Percentiles rank a stretch among this genome's conserved stretches.
Evolutionary conservation across 2,888 invertebrate species (phyloP).

Genomic region (Athalia rosae): DNA sequence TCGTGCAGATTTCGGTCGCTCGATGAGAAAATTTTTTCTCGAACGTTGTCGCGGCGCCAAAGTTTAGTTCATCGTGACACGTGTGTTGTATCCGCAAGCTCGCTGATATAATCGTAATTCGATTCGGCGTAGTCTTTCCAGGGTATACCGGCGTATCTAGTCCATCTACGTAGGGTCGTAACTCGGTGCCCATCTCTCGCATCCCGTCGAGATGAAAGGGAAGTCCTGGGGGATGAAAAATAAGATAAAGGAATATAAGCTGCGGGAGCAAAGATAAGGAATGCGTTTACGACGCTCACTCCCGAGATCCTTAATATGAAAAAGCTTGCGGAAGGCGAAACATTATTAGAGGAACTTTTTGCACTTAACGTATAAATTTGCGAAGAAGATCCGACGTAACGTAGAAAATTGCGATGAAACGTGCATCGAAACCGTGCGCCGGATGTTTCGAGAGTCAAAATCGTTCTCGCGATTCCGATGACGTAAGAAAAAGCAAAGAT

Average conservation of each 20-base stretch:
- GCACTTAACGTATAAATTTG: too few species aligned
- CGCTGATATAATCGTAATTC: not conserved
- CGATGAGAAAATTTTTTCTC: not conserved
- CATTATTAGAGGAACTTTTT: conserved; percentile 1
- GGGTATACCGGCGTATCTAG: not conserved
- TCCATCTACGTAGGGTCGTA: too few species aligned
- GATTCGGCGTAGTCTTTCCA: too few species aligned
- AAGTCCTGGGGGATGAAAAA: not conserved
- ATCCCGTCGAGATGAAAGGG: too few species aligned
- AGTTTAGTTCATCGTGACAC: not conserved
- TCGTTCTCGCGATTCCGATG: not conserved
- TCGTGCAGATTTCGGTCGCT: not conserved
- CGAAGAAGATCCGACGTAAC: not conserved
- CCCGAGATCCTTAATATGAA: not conserved
- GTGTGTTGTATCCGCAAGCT: not conserved
- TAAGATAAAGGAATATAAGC: not conserved
- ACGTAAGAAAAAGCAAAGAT: not conserved
- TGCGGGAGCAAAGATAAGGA: not conserved
- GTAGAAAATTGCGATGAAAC: conserved; percentile 30
- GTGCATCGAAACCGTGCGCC: conserved; percentile 15
- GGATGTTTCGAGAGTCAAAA: not conserved
- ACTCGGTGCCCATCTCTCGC: too few species aligned
- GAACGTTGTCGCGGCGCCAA: too few species aligned
- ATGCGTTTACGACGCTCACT: conserved; percentile 10
- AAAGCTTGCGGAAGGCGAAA: conserved; percentile 15